Conservation (phyloP, 92 coral and sea anemone genomes). For the Porites cylindrica region DNA sequence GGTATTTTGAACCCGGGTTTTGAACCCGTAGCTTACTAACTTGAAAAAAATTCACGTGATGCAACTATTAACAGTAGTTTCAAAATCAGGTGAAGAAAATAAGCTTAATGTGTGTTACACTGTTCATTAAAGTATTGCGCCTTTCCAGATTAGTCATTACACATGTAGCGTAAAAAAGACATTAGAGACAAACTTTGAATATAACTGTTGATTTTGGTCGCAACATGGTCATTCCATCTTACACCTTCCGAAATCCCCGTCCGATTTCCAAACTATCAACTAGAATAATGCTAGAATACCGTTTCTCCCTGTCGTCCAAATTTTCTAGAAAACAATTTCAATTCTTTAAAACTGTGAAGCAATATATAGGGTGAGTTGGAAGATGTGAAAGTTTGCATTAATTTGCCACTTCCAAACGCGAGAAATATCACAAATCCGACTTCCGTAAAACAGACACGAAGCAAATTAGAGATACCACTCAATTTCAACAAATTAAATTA, state of each 20-base stretch:
- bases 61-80: too few relatives aligned
- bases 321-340: constrained; percentile 8
- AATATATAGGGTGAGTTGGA: neutral
- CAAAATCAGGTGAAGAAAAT: too few relatives aligned
- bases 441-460: neutral
- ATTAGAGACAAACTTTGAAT: neutral
- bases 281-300: neutral
- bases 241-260: neutral
- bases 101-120: too few relatives aligned
- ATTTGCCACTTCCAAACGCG: constrained; percentile 1
- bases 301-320: neutral
- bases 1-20: neutral
- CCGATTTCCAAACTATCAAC: neutral
- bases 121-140: neutral
- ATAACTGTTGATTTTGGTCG: neutral
- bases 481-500: neutral
- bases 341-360: constrained; percentile 6
- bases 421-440: neutral
- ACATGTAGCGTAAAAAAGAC: too few relatives aligned
- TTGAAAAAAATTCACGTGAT: too few relatives aligned
- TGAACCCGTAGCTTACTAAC: too few relatives aligned
- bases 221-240: neutral
- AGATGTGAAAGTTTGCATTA: neutral
- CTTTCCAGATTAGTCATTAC: neutral
- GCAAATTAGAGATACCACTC: neutral